phyloP scores from a whole-genome alignment of 2,797 vertebrate genomes.

The Lindbergichthys nudifrons region DNA sequence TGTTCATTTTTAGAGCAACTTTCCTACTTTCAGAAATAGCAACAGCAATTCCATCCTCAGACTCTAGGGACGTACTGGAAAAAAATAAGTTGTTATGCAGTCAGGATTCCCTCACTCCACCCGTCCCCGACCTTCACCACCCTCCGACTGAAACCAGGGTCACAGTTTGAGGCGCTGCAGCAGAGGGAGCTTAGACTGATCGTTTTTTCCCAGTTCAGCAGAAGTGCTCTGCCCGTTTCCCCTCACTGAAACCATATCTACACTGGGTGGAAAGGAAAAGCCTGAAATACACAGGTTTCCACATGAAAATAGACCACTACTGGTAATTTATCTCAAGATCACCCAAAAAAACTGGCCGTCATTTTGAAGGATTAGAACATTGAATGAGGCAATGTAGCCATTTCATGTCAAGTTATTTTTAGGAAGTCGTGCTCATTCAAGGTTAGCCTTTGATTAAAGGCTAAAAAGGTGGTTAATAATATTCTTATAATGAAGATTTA shows the following conservation, averaged over 20 bases:
- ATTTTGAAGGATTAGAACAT: too few relatives aligned
- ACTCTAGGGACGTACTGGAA: conserved; percentile 64
- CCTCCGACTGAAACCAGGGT: conserved; percentile 40
- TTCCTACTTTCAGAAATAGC: conserved; percentile 75
- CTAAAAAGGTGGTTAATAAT: too few relatives aligned
- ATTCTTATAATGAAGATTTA: too few relatives aligned
- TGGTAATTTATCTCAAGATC: too few relatives aligned
- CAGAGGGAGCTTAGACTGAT: conserved; percentile 52
- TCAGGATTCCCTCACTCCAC: conserved; percentile 68
- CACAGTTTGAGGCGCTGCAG: conserved; percentile 47
- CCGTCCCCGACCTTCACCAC: conserved; percentile 48
- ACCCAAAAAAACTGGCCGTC: too few relatives aligned
- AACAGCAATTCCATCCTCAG: conserved; percentile 60
- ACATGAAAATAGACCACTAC: conserved; percentile 38
- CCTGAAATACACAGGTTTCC: conserved; percentile 47
- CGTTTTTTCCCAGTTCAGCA: conserved; percentile 58
- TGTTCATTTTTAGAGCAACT: conserved; percentile 64
- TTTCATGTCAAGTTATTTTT: too few relatives aligned
- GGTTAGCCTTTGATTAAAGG: too few relatives aligned
- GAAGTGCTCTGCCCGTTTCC: conserved; percentile 27
- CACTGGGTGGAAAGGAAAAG: conserved; percentile 60
- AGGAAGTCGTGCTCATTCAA: too few relatives aligned
- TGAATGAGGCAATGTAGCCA: too few relatives aligned
- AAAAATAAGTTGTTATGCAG: conserved; percentile 64
- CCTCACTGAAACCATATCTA: conserved; percentile 50